Percentiles rank a stretch among this genome's conserved stretches.
These are phyloP conservation scores for Orchesella flavescens DNA, from an alignment of 2,888 invertebrate species.

Conservation along the genomic window DNA sequence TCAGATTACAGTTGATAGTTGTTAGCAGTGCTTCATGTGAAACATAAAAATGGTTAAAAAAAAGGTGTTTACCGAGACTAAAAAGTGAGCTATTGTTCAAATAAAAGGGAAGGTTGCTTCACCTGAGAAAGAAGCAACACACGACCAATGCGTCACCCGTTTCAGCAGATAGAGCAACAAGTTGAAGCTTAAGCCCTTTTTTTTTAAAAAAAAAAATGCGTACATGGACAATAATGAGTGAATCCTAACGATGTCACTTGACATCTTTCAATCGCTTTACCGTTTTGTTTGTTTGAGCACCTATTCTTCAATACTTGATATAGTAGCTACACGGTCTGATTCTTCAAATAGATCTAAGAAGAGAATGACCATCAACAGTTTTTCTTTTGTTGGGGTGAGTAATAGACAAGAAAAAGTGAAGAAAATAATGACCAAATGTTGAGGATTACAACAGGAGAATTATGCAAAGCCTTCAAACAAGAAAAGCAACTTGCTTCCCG, in stretches of 20 bases:
- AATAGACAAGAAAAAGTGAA: slow-evolving; percentile 38
- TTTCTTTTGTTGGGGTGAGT: slow-evolving; percentile 26
- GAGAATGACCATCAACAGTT: not conserved
- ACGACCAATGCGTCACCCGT: not conserved
- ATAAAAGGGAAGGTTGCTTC: too few relatives aligned
- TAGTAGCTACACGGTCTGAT: too few relatives aligned
- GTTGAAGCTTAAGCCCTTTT: not conserved
- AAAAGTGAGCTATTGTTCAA: too few relatives aligned
- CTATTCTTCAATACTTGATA: too few relatives aligned
- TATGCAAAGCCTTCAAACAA: slow-evolving; percentile 61
- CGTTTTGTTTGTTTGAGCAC: slow-evolving; percentile 3
- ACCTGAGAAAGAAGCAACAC: not conserved
- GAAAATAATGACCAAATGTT: slow-evolving; percentile 61
- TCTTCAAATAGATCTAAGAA: not conserved
- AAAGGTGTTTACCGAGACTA: too few relatives aligned
- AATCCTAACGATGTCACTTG: slow-evolving; percentile 1
- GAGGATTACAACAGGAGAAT: slow-evolving; percentile 50
- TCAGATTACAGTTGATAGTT: too few relatives aligned
- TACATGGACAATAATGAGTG: not conserved
- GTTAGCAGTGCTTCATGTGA: too few relatives aligned
- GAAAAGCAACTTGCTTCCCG: slow-evolving; percentile 58
- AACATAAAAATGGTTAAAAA: too few relatives aligned
- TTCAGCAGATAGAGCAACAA: too few relatives aligned
- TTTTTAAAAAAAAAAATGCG: not conserved
- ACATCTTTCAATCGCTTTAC: not conserved